Conservation (phyloP, 2,797 vertebrate species). For the Rhinogobio ventralis region DNA sequence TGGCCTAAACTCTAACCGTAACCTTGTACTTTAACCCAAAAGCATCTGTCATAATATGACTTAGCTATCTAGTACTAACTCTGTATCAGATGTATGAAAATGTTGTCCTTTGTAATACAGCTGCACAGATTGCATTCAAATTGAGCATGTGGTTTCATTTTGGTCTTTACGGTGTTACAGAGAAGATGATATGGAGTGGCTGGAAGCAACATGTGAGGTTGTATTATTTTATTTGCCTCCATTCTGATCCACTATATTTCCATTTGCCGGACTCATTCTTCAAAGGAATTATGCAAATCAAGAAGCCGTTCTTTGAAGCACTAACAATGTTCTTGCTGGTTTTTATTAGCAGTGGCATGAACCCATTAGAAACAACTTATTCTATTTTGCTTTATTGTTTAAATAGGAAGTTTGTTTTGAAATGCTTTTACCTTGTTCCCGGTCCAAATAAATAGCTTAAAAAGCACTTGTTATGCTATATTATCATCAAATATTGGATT, state of each 20-base stretch:
- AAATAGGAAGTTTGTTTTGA: too few relatives aligned
- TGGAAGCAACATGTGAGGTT: not conserved
- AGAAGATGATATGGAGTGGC: not conserved
- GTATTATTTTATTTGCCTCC: not conserved
- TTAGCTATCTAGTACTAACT: not conserved
- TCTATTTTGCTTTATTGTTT: too few relatives aligned
- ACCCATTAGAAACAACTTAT: not conserved
- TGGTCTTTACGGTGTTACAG: not conserved
- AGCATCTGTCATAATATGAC: not conserved
- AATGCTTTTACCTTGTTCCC: too few relatives aligned
- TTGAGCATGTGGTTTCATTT: not conserved
- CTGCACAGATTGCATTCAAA: not conserved
- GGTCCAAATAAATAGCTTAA: too few relatives aligned
- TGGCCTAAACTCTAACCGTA: not conserved
- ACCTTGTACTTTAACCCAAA: not conserved
- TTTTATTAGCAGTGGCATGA: not conserved
- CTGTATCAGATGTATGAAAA: not conserved
- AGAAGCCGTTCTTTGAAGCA: not conserved
- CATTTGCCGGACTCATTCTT: not conserved
- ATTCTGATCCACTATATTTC: not conserved
- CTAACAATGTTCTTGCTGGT: not conserved
- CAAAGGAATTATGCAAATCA: conserved; percentile 11
- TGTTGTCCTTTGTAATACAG: not conserved
- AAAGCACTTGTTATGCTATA: too few relatives aligned
- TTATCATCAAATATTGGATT: too few relatives aligned